Base-by-base conservation (phyloP, 2,797 vertebrate species). In the Clarias pachynema region DNA sequence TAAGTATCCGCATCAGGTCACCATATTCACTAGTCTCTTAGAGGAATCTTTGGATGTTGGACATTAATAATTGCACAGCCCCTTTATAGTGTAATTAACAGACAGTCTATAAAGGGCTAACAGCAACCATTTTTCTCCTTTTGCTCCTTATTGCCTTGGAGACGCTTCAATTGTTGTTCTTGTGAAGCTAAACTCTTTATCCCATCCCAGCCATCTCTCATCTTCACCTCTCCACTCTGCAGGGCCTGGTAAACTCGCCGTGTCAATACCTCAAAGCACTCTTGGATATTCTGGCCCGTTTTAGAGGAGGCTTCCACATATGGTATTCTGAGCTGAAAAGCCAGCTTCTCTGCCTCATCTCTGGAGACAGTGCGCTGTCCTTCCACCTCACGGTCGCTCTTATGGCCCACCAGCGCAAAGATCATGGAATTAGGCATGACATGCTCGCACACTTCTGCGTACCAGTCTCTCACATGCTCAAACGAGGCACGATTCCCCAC, bases 281-380 rank as follows among this genome's bases (percentile, higher is more conserved):
- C 91, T 7, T 78, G 91, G 83, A 97, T 95, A 0, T 96, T 94
- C n/a, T 92, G 91, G 18, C 95, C 95, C 0, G 93, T 96, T 89
- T 96, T 96, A 77, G 96, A 95, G 0, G 96, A 97, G 0, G 95
- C 95, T 91, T 98, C 97, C 1, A 96, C 49, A 0, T 97, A 97
- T 5, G 92, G 92, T 12, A 91, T 78, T 0, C 94, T 94, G 3
- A 97, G 89, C 0, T 93, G 89, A 1, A 91, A 89, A 0, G 96
- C 97, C 86, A 96, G 82, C 20, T 85, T 94, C 93, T 96, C 94
- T 0, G 95, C 96, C 86, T 97, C 96, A 16, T 91, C 93, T 3
- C 60, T 91, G 29, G 87, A 92, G 89, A 97, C 96, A 34, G 0
- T 88, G 60, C 94, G 86, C 85, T 95, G 92, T 29, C 82, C 89